Evolutionary conservation across 2,888 invertebrate genomes (phyloP), one percentile per base, ranked within the genome.

Genomic region (Phymatocera aterrima): DNA sequence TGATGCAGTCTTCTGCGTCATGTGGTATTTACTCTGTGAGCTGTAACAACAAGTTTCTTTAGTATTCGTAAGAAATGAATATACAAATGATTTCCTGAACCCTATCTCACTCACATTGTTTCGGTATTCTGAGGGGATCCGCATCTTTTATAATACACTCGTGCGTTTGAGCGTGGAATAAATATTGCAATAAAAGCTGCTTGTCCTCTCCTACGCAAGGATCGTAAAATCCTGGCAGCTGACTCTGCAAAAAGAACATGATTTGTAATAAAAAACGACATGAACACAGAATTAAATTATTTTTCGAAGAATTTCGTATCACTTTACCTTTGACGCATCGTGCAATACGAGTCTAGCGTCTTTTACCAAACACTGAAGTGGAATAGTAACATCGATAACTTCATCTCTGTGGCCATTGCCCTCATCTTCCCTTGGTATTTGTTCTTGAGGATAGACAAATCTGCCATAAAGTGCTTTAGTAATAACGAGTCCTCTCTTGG

Each of bases 181-280:
- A 93, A 91, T 99, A 99, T 85, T 96, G 94, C 82, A 99, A 93
- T 77, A 95, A 94, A 31, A 99, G 92, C 85, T 94, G 94, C 91
- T 99, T 99, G 40, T 97, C 95, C 85, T 99, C 98, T 0, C 98
- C 98, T 77, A 96, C 94, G 83, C 97, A 97, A 0, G 98, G 98
- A 91, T 99, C 99, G 91, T 96, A 99, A 91, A 99, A 99, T 40
- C 99, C 99, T 12, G 99, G 97, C 81, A 99, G 91, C 88, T 98
- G 97, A 89, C 96, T 95, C 98, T 99, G 91, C 34, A 93, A 93
- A 82, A 80, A 84, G 81, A 80, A 82, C 68, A 83, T 81, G 81
- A 6, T 78, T 70, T 24, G 34, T 78, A n/a, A n/a, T 46, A 75
- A 78, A 18, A 70, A 60, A 37, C 43, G 18, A 3, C 18, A 77